phyloP scores from a whole-genome alignment of 2,888 invertebrate species.

The Bugula neritina region DNA sequence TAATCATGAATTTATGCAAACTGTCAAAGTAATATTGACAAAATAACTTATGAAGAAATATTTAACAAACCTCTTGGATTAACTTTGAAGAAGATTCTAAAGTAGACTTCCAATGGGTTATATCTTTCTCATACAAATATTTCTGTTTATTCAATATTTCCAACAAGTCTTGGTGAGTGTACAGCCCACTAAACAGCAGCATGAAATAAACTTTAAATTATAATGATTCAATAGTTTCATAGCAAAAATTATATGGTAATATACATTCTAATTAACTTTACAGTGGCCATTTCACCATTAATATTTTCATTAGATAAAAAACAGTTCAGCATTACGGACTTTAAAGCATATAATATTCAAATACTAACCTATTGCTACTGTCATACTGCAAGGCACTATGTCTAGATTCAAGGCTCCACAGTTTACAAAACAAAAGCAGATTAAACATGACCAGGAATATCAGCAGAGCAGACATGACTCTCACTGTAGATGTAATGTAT shows the following conservation, averaged over 20 bases:
- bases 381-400: constrained; percentile 38
- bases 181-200: constrained; percentile 48
- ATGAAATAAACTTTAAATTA: constrained; percentile 56
- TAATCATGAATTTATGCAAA: no score
- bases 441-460: constrained; percentile 65
- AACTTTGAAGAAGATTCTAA: constrained; percentile 50
- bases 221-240: no score
- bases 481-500: constrained; percentile 12
- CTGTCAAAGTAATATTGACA: no score
- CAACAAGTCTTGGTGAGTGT: constrained; percentile 75
- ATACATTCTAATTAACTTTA: no score
- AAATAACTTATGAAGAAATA: no score
- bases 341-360: not conserved
- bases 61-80: constrained; percentile 46
- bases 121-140: constrained; percentile 70
- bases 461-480: constrained; percentile 31
- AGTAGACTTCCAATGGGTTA: constrained; percentile 70
- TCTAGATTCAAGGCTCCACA: constrained; percentile 67
- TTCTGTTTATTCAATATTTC: constrained; percentile 73
- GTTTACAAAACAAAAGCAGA: constrained; percentile 74
- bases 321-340: no score
- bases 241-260: no score
- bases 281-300: no score
- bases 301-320: no score
- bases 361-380: constrained; percentile 33